Evolutionary conservation across 2,797 vertebrate genomes (phyloP).

Genomic region (Sebastes iracundus): DNA sequence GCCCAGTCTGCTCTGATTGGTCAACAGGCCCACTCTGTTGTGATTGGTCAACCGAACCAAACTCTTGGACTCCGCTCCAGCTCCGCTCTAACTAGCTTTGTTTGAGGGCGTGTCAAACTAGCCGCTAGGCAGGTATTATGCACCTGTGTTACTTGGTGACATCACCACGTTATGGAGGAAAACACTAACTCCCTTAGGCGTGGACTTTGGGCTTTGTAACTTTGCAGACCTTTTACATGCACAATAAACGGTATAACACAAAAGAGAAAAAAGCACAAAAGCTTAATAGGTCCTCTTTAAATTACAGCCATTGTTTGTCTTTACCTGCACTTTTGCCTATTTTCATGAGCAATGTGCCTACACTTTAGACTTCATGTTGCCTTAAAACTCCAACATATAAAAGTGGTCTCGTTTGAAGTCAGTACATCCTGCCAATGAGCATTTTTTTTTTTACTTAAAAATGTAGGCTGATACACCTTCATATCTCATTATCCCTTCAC

Average conservation of each 20-base stretch:
- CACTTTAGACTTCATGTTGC: not conserved
- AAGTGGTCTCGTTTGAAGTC: not conserved
- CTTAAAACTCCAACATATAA: not conserved
- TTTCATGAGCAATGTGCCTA: not conserved
- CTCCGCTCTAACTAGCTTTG: no score
- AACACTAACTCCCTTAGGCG: no score
- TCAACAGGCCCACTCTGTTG: no score
- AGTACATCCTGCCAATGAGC: not conserved
- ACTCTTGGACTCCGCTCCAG: accelerated
- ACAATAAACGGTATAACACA: not conserved
- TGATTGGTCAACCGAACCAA: no score
- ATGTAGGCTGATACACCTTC: not conserved
- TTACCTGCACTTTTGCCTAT: not conserved
- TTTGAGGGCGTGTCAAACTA: no score
- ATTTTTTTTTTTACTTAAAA: not conserved
- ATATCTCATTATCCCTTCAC: no score
- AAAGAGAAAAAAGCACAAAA: not conserved
- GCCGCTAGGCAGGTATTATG: not conserved
- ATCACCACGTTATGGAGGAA: no score
- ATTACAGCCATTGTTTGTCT: not conserved
- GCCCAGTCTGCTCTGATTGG: no score
- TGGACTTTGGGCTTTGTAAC: not conserved
- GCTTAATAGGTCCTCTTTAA: not conserved
- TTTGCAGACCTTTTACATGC: not conserved
- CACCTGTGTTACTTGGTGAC: not conserved